Evolutionary conservation across 2,888 invertebrate species (phyloP), one percentile per base, ranked within the genome.

Genomic region (Cordilura impudica): DNA sequence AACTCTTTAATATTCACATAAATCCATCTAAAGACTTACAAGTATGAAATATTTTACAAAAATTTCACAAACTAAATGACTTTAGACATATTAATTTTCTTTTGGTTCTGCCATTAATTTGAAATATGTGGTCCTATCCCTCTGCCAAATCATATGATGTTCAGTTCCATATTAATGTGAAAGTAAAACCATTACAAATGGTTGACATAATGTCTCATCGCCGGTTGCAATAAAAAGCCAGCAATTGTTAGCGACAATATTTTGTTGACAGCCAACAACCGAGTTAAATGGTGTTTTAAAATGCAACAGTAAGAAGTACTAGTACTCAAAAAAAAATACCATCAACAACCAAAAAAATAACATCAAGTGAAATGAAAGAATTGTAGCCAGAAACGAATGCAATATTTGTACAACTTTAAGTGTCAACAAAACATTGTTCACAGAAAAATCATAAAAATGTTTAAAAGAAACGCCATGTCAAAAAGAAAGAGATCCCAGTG

Each of bases 161-260:
- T 66, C 16, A 23, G 31, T 53, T 60, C 19, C 53, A 23, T 45
- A 4, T 35, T 31, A 53, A 47, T 74, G 60, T n/a, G n/a, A n/a
- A n/a, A n/a, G 31, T 67, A 31, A 67, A 73, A 66, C 53, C 63
- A 72, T 58, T 65, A 49, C 54, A 56, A 73, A 66, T 51, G 49
- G 31, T 35, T 74, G 66, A 67, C 73, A 67, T 31, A 66, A 67
- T 66, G 18, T 74, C 45, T 74, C 66, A 66, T 31, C 74, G 60
- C 66, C 35, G 58, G 43, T 67, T 74, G 60, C 43, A 74, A 53
- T 58, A 66, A 65, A 43, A 51, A 66, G 4, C 18, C 29, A 43
- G 19, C 49, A 73, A 66, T 51, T 14, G 43, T 39, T 51, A n/a
- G 29, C 51, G 56, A 51, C 73, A 74, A 60, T 45, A 60, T 66